Evolutionary conservation across 30 jellyfish, hydroid and myxozoan species (phyloP).

Genomic region (Morbakka virulenta): DNA sequence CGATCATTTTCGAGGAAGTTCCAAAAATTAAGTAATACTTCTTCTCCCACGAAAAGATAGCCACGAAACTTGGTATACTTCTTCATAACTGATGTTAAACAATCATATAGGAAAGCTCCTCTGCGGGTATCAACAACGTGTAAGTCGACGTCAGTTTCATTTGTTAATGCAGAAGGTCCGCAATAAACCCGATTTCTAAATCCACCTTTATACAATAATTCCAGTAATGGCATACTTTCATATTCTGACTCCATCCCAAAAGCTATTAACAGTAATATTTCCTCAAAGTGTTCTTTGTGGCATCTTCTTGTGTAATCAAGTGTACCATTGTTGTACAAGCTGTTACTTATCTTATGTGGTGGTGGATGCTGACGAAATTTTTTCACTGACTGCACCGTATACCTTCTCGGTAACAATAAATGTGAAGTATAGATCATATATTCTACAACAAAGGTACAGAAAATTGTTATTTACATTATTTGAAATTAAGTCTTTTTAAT

Average conservation of each 20-base stretch:
- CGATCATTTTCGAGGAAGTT: slow-evolving; percentile 31
- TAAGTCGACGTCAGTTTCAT: slow-evolving; percentile 41
- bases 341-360: slow-evolving; percentile 13
- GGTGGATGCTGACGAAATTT: slow-evolving; percentile 1
- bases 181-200: slow-evolving; percentile 68
- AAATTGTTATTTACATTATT: neutral
- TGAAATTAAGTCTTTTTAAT: too few relatives aligned
- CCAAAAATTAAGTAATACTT: slow-evolving; percentile 64
- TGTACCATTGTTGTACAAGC: neutral
- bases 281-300: slow-evolving; percentile 47
- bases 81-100: slow-evolving; percentile 59
- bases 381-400: neutral
- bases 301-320: neutral
- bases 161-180: slow-evolving; percentile 60
- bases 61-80: slow-evolving; percentile 65
- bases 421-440: neutral
- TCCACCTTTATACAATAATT: slow-evolving; percentile 74
- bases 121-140: slow-evolving; percentile 67
- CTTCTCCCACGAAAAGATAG: slow-evolving; percentile 82
- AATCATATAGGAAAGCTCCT: slow-evolving; percentile 95
- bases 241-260: slow-evolving; percentile 67
- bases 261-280: slow-evolving; percentile 56
- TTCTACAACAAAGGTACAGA: neutral
- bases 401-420: neutral
- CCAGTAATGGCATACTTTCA: slow-evolving; percentile 87